These are phyloP conservation scores for Ailurus styani DNA, from an alignment of 2,113 vertebrate genomes.

Conservation along the genomic window DNA sequence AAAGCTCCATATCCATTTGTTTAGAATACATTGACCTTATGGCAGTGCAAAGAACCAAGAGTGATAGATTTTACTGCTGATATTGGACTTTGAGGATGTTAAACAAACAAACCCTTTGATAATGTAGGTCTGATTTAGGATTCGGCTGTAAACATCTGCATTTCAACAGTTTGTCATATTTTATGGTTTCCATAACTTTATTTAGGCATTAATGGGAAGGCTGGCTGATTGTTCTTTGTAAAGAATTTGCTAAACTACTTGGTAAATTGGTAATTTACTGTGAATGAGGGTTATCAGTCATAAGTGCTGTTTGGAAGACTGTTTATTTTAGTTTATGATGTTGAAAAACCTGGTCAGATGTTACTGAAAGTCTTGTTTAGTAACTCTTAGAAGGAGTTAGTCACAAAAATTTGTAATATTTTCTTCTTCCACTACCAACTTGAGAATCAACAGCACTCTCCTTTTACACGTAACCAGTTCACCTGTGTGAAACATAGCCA, in stretches of 20 bases:
- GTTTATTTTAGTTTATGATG: constrained; percentile 53
- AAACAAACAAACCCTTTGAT: background rate
- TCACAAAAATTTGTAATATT: background rate
- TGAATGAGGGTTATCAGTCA: constrained; percentile 10
- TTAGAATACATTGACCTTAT: background rate
- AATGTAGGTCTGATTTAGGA: background rate
- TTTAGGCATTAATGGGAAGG: background rate
- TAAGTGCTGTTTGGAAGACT: constrained; percentile 24
- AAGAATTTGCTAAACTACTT: constrained; percentile 8
- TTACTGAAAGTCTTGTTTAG: background rate
- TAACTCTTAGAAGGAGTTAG: background rate
- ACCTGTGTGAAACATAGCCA: background rate
- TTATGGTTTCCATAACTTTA: background rate
- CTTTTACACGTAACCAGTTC: background rate
- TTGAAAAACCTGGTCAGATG: constrained; percentile 10
- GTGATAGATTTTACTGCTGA: constrained; percentile 21
- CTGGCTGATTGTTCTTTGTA: constrained; percentile 32
- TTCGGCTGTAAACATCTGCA: background rate
- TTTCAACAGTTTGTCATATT: constrained; percentile 20
- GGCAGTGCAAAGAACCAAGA: background rate
- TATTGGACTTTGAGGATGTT: background rate
- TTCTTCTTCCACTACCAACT: background rate
- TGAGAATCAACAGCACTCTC: background rate
- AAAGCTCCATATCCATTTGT: background rate
- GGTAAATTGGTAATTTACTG: background rate